These are phyloP conservation scores for Panthera uncia DNA, from an alignment of 2,113 vertebrate genomes.

Conservation along the genomic window DNA sequence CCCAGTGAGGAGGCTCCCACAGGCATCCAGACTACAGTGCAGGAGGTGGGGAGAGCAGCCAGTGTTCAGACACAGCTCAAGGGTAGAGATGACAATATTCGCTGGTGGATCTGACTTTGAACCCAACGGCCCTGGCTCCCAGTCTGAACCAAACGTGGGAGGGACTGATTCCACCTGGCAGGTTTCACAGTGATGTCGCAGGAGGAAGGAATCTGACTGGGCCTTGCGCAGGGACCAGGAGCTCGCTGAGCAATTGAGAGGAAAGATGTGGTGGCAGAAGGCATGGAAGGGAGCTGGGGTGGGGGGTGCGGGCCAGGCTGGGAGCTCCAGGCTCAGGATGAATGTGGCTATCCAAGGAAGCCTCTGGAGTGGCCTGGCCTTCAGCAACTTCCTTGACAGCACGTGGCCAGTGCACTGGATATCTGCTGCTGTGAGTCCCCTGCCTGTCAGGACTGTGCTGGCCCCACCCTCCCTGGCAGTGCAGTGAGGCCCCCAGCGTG, in stretches of 20 bases:
- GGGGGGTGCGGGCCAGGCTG: background rate
- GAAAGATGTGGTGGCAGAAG: background rate
- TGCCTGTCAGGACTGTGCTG: background rate
- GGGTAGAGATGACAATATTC: background rate
- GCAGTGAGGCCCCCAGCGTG: background rate
- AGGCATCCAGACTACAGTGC: too few species aligned
- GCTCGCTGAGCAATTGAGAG: background rate
- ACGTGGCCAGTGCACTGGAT: background rate
- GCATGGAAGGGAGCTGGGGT: background rate
- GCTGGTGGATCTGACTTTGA: background rate
- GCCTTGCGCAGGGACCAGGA: background rate
- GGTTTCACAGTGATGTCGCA: background rate
- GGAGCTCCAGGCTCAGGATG: background rate
- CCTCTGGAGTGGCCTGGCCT: background rate
- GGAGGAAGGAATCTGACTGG: background rate
- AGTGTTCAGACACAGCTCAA: too few species aligned
- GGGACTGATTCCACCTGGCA: background rate
- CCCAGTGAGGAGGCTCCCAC: background rate
- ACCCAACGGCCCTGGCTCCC: background rate
- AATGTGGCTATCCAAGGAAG: background rate
- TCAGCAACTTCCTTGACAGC: background rate
- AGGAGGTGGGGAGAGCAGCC: background rate
- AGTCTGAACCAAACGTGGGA: background rate
- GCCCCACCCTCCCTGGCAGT: accelerated
- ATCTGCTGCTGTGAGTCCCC: background rate